Evolutionary conservation across 2,113 vertebrate species (phyloP).

Genomic region (Grallaria varia): DNA sequence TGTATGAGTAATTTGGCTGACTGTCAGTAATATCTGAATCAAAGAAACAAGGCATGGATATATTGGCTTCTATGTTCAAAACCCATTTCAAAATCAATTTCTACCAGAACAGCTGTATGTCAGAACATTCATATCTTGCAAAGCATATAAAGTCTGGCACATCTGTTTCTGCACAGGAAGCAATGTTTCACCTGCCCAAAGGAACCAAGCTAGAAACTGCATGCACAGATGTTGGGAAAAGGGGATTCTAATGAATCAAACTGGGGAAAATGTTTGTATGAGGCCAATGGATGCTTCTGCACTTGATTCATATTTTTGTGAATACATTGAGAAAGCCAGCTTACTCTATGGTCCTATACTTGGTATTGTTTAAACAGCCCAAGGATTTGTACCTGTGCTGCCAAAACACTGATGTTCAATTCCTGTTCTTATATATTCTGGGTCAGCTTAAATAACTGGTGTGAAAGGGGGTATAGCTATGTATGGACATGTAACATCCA

Average conservation of each 20-base stretch:
- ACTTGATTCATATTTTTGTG: background rate
- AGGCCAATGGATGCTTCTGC: background rate
- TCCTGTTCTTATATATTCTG: background rate
- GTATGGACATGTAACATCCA: background rate
- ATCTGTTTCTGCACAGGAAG: background rate
- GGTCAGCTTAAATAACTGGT: fast-evolving
- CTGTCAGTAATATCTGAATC: background rate
- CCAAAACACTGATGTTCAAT: background rate
- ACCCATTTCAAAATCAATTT: background rate
- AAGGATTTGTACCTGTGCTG: background rate
- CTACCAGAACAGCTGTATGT: background rate
- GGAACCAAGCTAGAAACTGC: background rate
- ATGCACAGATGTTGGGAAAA: background rate
- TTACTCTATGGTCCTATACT: background rate
- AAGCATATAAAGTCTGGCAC: background rate
- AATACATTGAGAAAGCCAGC: background rate
- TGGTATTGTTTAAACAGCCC: background rate
- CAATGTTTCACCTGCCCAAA: background rate
- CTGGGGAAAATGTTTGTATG: background rate
- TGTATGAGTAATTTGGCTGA: background rate
- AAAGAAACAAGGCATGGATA: background rate
- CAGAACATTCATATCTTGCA: background rate
- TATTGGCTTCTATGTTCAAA: background rate
- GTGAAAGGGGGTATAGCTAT: background rate
- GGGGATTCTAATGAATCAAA: background rate